Evolutionary conservation across 2,888 invertebrate species (phyloP).

Genomic region (Altica lythri): DNA sequence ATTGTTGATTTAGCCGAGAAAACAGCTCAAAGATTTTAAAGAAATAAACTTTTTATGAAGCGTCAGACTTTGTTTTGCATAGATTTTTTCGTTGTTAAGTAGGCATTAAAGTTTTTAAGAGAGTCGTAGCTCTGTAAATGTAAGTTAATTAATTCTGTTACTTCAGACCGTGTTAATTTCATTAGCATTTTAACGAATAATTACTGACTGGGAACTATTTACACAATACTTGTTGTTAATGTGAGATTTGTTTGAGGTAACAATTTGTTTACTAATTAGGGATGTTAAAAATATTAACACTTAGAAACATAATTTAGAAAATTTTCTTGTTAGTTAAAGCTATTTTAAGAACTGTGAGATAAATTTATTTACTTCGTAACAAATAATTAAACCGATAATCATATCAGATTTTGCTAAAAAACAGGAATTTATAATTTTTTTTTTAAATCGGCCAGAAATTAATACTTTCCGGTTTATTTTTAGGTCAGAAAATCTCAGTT

Average conservation of each 20-base stretch:
- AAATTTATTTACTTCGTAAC: too few species aligned
- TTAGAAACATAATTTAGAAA: slow-evolving; percentile 18
- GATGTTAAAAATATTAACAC: slow-evolving; percentile 34
- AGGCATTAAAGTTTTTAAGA: slow-evolving; percentile 31
- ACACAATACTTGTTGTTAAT: slow-evolving; percentile 36
- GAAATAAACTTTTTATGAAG: slow-evolving; percentile 29
- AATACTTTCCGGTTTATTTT: too few species aligned
- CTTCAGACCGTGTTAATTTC: slow-evolving; percentile 40
- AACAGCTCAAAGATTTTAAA: slow-evolving; percentile 5
- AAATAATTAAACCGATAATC: too few species aligned
- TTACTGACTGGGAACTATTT: slow-evolving; percentile 40
- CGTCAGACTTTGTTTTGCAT: slow-evolving; percentile 23
- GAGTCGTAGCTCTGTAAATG: slow-evolving; percentile 18
- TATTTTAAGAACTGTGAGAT: too few species aligned
- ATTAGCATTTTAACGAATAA: slow-evolving; percentile 43
- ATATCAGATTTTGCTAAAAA: too few species aligned
- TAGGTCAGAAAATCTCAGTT: too few species aligned
- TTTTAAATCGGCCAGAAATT: too few species aligned
- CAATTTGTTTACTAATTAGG: slow-evolving; percentile 35
- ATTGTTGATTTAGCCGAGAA: slow-evolving; percentile 24
- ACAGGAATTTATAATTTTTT: too few species aligned
- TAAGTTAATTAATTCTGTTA: slow-evolving; percentile 35
- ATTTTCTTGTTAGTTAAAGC: too few species aligned
- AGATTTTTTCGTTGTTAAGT: slow-evolving; percentile 30
- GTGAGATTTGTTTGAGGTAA: slow-evolving; percentile 38